Evolutionary conservation across 2,888 invertebrate species (phyloP).

Genomic region (Hypsopygia costalis): DNA sequence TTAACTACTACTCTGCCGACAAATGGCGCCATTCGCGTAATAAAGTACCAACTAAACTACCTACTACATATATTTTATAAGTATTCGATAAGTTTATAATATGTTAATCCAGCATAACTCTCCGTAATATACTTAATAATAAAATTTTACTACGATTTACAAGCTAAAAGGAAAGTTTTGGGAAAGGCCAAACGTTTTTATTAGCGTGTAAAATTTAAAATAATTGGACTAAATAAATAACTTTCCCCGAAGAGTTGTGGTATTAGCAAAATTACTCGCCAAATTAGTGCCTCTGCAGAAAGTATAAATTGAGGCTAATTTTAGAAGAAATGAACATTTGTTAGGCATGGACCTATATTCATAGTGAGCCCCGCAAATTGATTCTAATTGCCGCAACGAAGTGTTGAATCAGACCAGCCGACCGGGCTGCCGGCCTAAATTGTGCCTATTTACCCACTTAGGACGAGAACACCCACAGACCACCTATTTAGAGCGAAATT

Average conservation of each 20-base stretch:
- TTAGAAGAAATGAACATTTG: constrained; percentile 59
- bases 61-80: constrained; percentile 10
- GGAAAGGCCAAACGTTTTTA: background rate
- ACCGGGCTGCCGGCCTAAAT: constrained; percentile 61
- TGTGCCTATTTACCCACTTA: constrained; percentile 73
- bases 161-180: no score
- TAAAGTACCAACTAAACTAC: constrained; percentile 43
- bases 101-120: constrained; percentile 1
- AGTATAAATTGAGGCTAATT: constrained; percentile 44
- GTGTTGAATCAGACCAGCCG: constrained; percentile 73
- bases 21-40: constrained; percentile 50
- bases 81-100: constrained; percentile 6
- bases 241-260: background rate
- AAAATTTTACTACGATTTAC: no score
- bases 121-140: no score
- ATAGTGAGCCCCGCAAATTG: constrained; percentile 68
- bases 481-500: constrained; percentile 62
- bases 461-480: constrained; percentile 63
- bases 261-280: constrained; percentile 36
- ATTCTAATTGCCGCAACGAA: constrained; percentile 77
- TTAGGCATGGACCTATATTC: constrained; percentile 55
- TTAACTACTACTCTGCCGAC: constrained; percentile 43
- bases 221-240: constrained; percentile 1
- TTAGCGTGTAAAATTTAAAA: no score
- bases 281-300: constrained; percentile 34